Conservation (phyloP, 2,888 invertebrate species). For the Tuta absoluta region DNA sequence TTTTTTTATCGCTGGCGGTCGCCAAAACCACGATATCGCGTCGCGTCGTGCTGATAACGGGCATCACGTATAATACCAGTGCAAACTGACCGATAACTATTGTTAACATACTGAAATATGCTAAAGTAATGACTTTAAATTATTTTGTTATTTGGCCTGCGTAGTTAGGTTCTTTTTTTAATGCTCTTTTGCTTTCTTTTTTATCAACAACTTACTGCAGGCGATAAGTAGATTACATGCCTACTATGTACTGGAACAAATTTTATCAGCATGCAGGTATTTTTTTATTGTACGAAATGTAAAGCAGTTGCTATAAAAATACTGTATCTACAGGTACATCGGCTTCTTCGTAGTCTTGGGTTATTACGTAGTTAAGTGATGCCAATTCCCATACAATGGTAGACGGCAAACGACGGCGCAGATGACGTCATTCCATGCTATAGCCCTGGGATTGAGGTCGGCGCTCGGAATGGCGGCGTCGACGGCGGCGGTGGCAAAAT, state of each 20-base stretch:
- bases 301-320: neutral
- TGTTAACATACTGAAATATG: neutral
- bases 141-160: neutral
- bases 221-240: neutral
- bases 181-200: neutral
- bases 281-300: neutral
- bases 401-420: conserved; percentile 51
- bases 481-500: conserved; percentile 66
- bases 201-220: neutral
- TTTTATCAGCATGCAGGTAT: neutral
- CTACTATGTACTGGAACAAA: neutral
- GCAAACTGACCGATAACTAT: conserved; percentile 53
- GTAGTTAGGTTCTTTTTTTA: too few relatives aligned
- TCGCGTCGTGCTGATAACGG: conserved; percentile 63
- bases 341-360: neutral
- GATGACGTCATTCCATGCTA: conserved; percentile 70
- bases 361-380: conserved; percentile 52
- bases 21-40: conserved; percentile 67
- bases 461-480: conserved; percentile 66
- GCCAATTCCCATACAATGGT: conserved; percentile 72
- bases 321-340: neutral
- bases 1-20: conserved; percentile 56
- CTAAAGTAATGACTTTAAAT: conserved; percentile 3
- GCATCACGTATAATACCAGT: conserved; percentile 58
- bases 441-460: conserved; percentile 78